These are phyloP conservation scores for Gadus chalcogrammus DNA, from an alignment of 2,113 vertebrate genomes.

Conservation along the genomic window DNA sequence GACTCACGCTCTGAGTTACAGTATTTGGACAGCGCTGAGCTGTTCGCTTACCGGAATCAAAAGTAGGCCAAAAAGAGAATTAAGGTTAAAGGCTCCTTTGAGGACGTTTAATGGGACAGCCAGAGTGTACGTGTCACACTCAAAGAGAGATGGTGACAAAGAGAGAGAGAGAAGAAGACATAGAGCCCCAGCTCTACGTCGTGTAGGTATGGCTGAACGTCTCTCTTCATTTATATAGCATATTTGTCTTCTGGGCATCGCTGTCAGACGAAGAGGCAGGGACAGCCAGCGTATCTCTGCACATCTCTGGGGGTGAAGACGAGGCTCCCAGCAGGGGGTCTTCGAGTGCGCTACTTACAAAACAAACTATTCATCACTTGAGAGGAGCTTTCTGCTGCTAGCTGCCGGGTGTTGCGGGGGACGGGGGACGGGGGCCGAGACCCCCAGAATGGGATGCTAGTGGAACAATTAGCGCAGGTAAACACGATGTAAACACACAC, in stretches of 20 bases:
- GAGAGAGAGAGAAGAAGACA: too few species aligned
- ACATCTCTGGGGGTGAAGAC: too few species aligned
- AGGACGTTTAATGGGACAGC: slow-evolving; percentile 42
- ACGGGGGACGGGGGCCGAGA: slow-evolving; percentile 52
- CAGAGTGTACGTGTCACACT: slow-evolving; percentile 1
- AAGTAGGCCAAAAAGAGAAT: slow-evolving; percentile 58
- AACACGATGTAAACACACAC: slow-evolving; percentile 70
- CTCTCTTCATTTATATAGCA: too few species aligned
- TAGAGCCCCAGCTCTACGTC: too few species aligned
- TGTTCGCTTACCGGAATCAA: slow-evolving; percentile 40
- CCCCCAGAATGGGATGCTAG: slow-evolving; percentile 46
- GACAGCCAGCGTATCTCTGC: too few species aligned
- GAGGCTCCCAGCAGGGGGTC: too few species aligned
- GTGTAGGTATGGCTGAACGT: too few species aligned
- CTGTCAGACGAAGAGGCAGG: too few species aligned
- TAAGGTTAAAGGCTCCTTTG: slow-evolving; percentile 62
- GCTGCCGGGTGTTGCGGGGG: slow-evolving; percentile 11
- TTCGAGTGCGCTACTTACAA: too few species aligned
- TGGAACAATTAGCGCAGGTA: slow-evolving; percentile 60
- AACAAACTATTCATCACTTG: too few species aligned
- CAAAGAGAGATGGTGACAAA: background rate
- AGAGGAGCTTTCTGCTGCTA: slow-evolving; percentile 8
- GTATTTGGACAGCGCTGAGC: slow-evolving; percentile 8
- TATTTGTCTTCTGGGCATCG: too few species aligned
- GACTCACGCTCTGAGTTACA: background rate